Base-by-base conservation (phyloP, 2,113 vertebrate genomes). In the Panthera leo region DNA sequence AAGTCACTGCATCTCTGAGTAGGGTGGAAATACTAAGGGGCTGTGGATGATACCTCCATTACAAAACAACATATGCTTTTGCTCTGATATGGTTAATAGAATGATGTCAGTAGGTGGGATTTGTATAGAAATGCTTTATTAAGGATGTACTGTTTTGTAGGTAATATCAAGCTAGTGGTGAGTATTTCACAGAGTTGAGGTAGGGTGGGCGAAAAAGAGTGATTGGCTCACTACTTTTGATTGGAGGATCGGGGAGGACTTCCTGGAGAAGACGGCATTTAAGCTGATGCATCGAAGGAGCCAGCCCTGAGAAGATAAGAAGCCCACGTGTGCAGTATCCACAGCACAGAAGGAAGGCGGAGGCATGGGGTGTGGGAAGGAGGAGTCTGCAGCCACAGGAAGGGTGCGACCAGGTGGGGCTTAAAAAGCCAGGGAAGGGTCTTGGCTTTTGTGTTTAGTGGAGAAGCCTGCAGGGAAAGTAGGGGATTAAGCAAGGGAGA, bases 331-430 rank as follows among this genome's bases (percentile, higher is more conserved):
- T 11, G 16, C 27, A n/a, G 27, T 3, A 13, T 29, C 55, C 65
- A 58, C 1, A 2, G n/a, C 53, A 5, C 19, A 9, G 36, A 15
- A 63, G 65, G 53, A 70, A 23, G 23, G 34, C 2, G 11, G 7
- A 15, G 36, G 5, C 12, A 2, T 12, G 19, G 51, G 3, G 3
- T 0, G 1, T 3, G 70, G 29, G 19, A 58, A 34, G 42, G 42
- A n/a, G 23, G 53, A 34, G 55, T 23, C 85, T 53, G 25, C 25
- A 7, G 31, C 34, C 0, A 2, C 6, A 58, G 12, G n/a, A 67
- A n/a, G 4, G 36, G 12, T 4, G 5, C 51, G 34, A 34, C 16
- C 21, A 1, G 42, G 34, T 34, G 14, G 36, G 18, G 51, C 29
- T 6, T 61, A 21, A 39, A 45, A 23, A 94, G 42, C 79, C 79